Percentiles rank a stretch among this genome's conserved stretches.
phyloP scores from a whole-genome alignment of 2,797 vertebrate genomes.

The Pitangus sulphuratus region DNA sequence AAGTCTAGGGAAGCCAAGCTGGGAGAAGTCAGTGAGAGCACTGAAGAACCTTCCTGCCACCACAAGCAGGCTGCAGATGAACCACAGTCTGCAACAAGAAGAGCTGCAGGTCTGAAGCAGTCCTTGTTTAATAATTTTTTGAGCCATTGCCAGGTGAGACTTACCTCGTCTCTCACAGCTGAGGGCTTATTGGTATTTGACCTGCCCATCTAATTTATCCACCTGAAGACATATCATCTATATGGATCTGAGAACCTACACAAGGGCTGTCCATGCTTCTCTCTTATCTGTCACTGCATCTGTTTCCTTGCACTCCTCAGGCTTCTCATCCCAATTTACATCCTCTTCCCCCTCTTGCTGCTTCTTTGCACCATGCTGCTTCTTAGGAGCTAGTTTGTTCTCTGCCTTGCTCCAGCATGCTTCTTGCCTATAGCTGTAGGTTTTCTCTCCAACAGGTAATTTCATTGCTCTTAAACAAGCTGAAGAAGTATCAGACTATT shows the following conservation, averaged over 20 bases:
- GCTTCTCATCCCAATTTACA: background rate
- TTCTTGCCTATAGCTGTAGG: background rate
- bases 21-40: background rate
- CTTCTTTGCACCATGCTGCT: background rate
- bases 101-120: background rate
- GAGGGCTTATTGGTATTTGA: background rate
- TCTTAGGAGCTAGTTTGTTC: background rate
- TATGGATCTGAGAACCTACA: background rate
- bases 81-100: background rate
- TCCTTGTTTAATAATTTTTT: fast-evolving
- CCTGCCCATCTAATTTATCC: background rate
- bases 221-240: background rate
- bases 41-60: background rate
- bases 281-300: background rate
- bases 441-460: background rate
- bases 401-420: background rate
- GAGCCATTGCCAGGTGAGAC: background rate
- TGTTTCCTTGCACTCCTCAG: background rate
- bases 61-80: background rate
- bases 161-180: background rate
- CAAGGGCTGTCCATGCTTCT: background rate
- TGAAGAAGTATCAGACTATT: background rate
- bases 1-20: background rate
- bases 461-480: background rate
- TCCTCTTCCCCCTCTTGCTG: background rate